A percentile compares a stretch with the other conserved stretches of the same genome.
phyloP scores from a whole-genome alignment of 1,140 invertebrate genomes.

The Bombus difficillimus region DNA sequence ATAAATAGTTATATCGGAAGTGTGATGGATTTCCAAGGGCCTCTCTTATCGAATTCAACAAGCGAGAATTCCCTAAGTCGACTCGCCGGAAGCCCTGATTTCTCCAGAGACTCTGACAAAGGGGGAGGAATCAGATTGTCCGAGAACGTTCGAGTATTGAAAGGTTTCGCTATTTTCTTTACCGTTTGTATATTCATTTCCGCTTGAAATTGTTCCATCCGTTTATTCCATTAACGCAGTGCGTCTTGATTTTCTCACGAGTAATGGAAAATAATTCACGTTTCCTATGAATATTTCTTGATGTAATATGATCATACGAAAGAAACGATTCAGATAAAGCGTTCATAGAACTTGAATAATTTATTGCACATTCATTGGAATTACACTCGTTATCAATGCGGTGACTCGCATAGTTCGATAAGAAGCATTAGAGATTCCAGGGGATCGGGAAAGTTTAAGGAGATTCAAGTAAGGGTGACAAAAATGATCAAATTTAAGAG shows the following conservation, averaged over 20 bases:
- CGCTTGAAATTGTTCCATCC: neutral
- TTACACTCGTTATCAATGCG: too few relatives aligned
- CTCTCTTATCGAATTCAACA: conserved; percentile 48
- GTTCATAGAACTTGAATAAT: too few relatives aligned
- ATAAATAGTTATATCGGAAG: conserved; percentile 23
- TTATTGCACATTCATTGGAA: too few relatives aligned
- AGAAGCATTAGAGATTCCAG: too few relatives aligned
- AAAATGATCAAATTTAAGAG: too few relatives aligned
- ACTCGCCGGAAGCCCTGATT: conserved; percentile 34
- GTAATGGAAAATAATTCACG: neutral
- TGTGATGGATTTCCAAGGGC: conserved; percentile 28
- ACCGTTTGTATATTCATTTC: conserved; percentile 4
- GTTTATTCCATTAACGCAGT: neutral
- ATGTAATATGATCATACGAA: neutral
- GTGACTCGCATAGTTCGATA: too few relatives aligned
- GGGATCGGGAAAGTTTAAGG: too few relatives aligned
- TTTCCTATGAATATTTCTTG: neutral
- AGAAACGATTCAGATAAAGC: too few relatives aligned
- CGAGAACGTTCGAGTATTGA: conserved; percentile 22
- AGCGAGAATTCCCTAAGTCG: conserved; percentile 31
- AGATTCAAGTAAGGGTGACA: too few relatives aligned
- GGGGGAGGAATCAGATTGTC: conserved; percentile 30
- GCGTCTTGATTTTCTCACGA: neutral
- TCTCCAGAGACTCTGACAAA: conserved; percentile 31
- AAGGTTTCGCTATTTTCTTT: conserved; percentile 3